Percentiles rank a stretch among this genome's conserved stretches.
These are phyloP conservation scores for Drosophila barbarae DNA, from an alignment of 2,888 invertebrate species.

Conservation along the genomic window DNA sequence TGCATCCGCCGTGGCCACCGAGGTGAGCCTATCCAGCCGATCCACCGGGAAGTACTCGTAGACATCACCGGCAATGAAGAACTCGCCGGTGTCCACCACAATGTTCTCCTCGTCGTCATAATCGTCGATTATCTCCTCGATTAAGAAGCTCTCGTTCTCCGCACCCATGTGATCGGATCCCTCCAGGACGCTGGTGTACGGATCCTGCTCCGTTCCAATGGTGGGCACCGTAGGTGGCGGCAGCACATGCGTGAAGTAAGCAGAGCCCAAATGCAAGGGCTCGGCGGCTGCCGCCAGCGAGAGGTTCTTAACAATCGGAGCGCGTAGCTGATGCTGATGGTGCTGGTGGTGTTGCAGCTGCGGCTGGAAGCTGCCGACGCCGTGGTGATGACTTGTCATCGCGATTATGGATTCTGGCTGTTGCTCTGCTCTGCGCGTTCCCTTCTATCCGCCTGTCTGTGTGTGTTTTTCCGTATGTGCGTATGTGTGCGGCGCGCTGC, in stretches of 20 bases:
- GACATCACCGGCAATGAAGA: conserved; percentile 73
- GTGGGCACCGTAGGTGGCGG: conserved; percentile 59
- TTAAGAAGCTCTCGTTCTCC: conserved; percentile 70
- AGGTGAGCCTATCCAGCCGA: conserved; percentile 57
- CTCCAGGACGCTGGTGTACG: conserved; percentile 63
- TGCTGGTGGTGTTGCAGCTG: conserved; percentile 29
- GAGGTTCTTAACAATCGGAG: conserved; percentile 74
- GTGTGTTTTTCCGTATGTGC: conserved; percentile 29
- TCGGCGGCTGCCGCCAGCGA: conserved; percentile 76
- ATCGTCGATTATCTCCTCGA: conserved; percentile 75
- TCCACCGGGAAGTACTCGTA: conserved; percentile 74
- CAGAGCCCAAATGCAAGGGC: conserved; percentile 46
- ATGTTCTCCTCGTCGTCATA: conserved; percentile 75
- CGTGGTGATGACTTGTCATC: conserved; percentile 72
- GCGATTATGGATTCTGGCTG: conserved; percentile 26
- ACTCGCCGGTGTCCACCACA: conserved; percentile 74
- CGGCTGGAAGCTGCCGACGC: conserved; percentile 60
- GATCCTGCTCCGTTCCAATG: conserved; percentile 59
- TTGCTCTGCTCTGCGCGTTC: conserved; percentile 12
- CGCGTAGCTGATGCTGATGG: conserved; percentile 29
- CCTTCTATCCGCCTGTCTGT: conserved; percentile 38
- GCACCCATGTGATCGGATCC: conserved; percentile 60
- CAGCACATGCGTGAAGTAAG: conserved; percentile 70
- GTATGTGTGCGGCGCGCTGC: conserved; percentile 52
- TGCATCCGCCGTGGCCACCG: conserved; percentile 65